Evolutionary conservation across 2,113 vertebrate species (phyloP).

Genomic region (Oreochromis aureus): DNA sequence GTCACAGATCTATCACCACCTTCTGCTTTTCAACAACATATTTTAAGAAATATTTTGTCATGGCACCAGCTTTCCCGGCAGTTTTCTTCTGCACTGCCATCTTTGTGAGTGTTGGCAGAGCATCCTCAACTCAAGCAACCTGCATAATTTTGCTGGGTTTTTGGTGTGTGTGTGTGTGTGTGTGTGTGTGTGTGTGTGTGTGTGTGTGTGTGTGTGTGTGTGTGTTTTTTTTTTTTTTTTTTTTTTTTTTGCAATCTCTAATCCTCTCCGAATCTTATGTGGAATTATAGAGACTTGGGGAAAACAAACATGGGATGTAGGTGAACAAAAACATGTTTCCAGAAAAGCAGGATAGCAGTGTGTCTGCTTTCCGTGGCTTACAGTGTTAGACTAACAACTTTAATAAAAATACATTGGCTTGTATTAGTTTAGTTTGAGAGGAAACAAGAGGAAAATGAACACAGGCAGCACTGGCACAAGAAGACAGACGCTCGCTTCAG

Average conservation of each 20-base stretch:
- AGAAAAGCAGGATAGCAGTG: background rate
- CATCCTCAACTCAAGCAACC: background rate
- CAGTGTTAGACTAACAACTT: slow-evolving; percentile 31
- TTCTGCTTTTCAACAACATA: background rate
- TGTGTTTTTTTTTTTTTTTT: too few species aligned
- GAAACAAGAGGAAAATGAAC: slow-evolving; percentile 57
- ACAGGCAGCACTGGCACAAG: slow-evolving; percentile 56
- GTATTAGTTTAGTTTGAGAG: slow-evolving; percentile 52
- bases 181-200: too few species aligned
- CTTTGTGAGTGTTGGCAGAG: background rate
- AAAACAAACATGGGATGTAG: background rate
- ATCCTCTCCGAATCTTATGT: background rate
- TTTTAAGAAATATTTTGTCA: slow-evolving; percentile 8
- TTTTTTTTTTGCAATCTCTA: too few species aligned
- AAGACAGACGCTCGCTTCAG: slow-evolving; percentile 34
- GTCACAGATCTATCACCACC: background rate
- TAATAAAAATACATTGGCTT: slow-evolving; percentile 54
- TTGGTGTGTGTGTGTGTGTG: too few species aligned
- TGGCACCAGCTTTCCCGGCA: background rate
- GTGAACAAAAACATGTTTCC: slow-evolving; percentile 9
- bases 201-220: too few species aligned
- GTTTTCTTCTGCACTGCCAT: background rate
- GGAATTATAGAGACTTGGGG: slow-evolving; percentile 2
- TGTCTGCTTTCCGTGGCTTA: slow-evolving; percentile 3
- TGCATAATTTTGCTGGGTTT: background rate